Base-by-base conservation (phyloP, 2,888 invertebrate species). In the Dione juno region DNA sequence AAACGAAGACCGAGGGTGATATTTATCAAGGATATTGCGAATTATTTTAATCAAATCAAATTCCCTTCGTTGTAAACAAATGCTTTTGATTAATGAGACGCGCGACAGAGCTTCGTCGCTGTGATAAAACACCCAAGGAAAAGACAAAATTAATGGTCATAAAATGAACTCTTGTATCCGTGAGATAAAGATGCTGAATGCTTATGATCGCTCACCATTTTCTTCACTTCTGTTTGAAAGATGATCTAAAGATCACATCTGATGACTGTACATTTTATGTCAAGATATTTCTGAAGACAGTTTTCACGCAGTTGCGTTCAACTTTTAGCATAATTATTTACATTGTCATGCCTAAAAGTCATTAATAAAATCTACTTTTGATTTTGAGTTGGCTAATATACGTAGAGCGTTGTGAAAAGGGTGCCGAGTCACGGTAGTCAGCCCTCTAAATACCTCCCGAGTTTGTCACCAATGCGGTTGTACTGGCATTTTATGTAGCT, bases 31-130 rank as follows among this genome's bases (percentile, higher is more conserved):
- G 93, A 93, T 93, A 92, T 93, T 93, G 92, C 92, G 92, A 91
- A 93, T 92, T 93, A 93, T 93, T 93, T 92, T 93, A 93, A 93
- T 93, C 92, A 93, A 93, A 92, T 93, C 92, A 92, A 92, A 93
- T 92, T 93, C 92, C 91, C 92, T 92, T 89, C 92, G 89, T 92
- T 93, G 92, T 93, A 93, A 93, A 93, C 93, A 93, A 93, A 93
- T 93, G 93, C 90, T 92, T 92, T 92, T 93, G 93, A 93, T 93
- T 93, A 93, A 93, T 93, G 93, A 90, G 92, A 89, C 92, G 86
- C 88, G 92, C 92, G 92, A 92, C 93, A 91, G 92, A 91, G 90
- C 84, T 84, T 86, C 90, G 88, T 90, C 90, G 89, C 86, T 88
- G 87, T 87, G 92, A 93, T 93, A 93, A 93, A 92, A 91, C 91